Evolutionary conservation across 2,888 invertebrate species (phyloP), one percentile per base, ranked within the genome.

Genomic region (Emmelina monodactyla): DNA sequence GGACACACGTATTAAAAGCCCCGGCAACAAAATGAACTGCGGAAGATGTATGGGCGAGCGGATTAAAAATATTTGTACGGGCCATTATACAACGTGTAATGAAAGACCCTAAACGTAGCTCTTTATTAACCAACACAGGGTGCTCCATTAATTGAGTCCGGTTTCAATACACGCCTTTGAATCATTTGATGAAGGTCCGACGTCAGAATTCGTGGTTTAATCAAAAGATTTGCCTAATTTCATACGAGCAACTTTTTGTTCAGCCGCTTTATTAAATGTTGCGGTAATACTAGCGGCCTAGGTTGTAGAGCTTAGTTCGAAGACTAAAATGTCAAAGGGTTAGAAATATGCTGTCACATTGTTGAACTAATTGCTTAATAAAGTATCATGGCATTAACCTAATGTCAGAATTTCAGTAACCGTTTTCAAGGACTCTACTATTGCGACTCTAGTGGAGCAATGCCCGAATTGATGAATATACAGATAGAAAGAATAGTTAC

Each of bases 31-130:
- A 75, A 76, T 76, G 76, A 76, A 75, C 73, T 70, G 60, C 69
- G 64, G 64, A 76, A 76, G 76, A 78, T 75, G 75, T 78, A 76
- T 76, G 78, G 65, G 69, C 66, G 59, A 55, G 57, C 59, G 76
- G 78, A 78, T 78, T 78, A 78, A 78, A 78, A 78, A 78, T 78
- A 76, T 78, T 78, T 76, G 78, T 73, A 68, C 73, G 76, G 59
- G 60, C 76, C 76, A 78, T 78, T 78, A 78, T 78, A 72, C 73
- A 71, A 57, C 58, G 59, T 68, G 76, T 75, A 76, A 78, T 78
- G 78, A 75, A 76, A 75, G 62, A 58, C 62, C 53, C 65, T 61
- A 60, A 65, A 60, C 64, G 70, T 62, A 64, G 60, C 68, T 67
- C 71, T 75, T 72, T 76, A 76, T 76, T 73, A 75, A 71, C 63